Evolutionary conservation across 1,140 invertebrate species (phyloP).

Genomic region (Doryteuthis pealeii): DNA sequence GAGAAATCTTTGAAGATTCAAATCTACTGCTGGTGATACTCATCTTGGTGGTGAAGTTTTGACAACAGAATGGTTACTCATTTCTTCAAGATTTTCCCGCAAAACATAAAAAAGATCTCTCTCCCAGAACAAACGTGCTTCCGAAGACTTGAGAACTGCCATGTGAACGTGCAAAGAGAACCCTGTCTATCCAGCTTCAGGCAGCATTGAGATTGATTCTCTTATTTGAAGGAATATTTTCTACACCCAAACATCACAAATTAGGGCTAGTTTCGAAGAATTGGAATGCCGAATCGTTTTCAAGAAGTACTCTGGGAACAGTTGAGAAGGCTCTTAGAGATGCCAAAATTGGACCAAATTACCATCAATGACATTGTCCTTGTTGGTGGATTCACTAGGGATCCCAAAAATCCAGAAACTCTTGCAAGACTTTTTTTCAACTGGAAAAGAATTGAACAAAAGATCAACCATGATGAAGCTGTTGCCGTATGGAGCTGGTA

Average conservation of each 20-base stretch:
- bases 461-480: slow-evolving; percentile 80
- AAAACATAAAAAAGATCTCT: slow-evolving; percentile 95
- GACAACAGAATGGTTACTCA: slow-evolving; percentile 75
- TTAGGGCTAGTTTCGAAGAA: slow-evolving; percentile 72
- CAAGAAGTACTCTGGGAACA: slow-evolving; percentile 83
- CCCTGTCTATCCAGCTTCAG: slow-evolving; percentile 89
- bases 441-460: slow-evolving; percentile 96
- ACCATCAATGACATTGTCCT: slow-evolving; percentile 93
- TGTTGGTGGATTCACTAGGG: slow-evolving; percentile 95
- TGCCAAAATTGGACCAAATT: slow-evolving; percentile 92
- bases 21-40: slow-evolving; percentile 70
- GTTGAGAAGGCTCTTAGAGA: slow-evolving; percentile 92
- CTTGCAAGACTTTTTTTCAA: slow-evolving; percentile 84
- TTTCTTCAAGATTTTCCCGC: slow-evolving; percentile 95
- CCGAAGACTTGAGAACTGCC: slow-evolving; percentile 86
- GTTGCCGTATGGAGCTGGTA: slow-evolving; percentile 72
- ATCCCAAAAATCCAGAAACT: slow-evolving; percentile 96
- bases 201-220: slow-evolving; percentile 75
- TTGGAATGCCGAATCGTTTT: slow-evolving; percentile 91
- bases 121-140: slow-evolving; percentile 83
- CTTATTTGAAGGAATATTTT: slow-evolving; percentile 94
- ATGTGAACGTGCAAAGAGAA: slow-evolving; percentile 95
- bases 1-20: slow-evolving; percentile 75
- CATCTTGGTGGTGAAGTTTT: slow-evolving; percentile 72
- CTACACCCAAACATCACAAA: slow-evolving; percentile 93